Evolutionary conservation across 2,797 vertebrate species (phyloP).

Genomic region (Halcyon chelicuti): DNA sequence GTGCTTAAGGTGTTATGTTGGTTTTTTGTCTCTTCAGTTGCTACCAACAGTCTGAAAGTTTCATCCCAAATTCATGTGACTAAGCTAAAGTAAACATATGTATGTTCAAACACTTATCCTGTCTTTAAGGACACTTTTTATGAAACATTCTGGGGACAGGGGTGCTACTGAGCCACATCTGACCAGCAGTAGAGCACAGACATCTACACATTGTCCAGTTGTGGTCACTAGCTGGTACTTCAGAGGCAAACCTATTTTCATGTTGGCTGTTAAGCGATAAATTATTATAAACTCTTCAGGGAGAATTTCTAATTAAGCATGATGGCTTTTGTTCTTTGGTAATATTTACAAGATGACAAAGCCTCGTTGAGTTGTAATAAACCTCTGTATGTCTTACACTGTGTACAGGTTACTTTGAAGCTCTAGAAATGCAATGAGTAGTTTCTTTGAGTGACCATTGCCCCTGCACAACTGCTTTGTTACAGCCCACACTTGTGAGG

Average conservation of each 20-base stretch:
- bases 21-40: not conserved
- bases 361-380: not conserved
- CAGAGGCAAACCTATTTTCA: not conserved
- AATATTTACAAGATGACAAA: not conserved
- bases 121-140: not conserved
- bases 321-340: not conserved
- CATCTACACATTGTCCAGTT: not conserved
- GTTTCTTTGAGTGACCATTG: not conserved
- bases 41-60: not conserved
- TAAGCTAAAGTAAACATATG: not conserved
- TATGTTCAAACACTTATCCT: not conserved
- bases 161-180: accelerated
- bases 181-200: not conserved
- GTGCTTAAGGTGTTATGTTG: accelerated
- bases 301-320: not conserved
- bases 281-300: not conserved
- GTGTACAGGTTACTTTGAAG: not conserved
- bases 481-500: not conserved
- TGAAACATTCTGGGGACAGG: not conserved
- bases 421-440: not conserved
- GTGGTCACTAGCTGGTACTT: not conserved
- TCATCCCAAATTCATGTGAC: not conserved
- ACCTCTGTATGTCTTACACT: not conserved
- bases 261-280: not conserved
- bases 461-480: not conserved